These are phyloP conservation scores for Sinocyclocheilus rhinocerous DNA, from an alignment of 2,113 vertebrate genomes.

Conservation along the genomic window DNA sequence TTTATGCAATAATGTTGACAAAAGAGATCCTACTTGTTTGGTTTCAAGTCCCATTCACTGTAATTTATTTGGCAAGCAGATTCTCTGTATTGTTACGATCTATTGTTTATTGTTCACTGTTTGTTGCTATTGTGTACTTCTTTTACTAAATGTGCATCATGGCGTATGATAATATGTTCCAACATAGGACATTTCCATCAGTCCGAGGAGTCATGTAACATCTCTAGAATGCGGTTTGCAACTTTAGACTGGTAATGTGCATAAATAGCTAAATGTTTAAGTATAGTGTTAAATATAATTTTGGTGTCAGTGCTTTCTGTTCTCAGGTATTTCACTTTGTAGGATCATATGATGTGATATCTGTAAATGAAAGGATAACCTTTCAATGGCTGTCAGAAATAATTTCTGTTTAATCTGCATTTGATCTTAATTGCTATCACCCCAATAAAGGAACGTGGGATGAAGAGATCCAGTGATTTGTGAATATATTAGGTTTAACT, in stretches of 20 bases:
- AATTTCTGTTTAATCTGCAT: constrained; percentile 65
- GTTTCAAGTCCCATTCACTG: neutral
- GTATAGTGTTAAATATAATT: neutral
- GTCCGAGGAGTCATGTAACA: neutral
- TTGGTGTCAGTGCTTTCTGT: neutral
- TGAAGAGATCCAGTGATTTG: constrained; percentile 59
- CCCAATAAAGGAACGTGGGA: constrained; percentile 56
- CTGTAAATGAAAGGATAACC: constrained; percentile 45
- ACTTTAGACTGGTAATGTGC: neutral
- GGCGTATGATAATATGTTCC: neutral
- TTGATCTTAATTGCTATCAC: constrained; percentile 59
- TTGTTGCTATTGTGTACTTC: neutral
- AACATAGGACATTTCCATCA: neutral
- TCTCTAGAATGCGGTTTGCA: neutral
- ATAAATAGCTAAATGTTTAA: neutral
- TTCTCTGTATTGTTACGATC: neutral
- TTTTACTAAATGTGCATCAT: neutral
- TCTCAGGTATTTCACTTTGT: neutral
- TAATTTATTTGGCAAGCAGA: neutral
- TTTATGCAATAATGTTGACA: neutral
- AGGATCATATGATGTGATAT: neutral
- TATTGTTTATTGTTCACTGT: neutral
- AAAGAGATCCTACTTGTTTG: neutral
- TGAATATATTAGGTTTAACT: constrained; percentile 28
- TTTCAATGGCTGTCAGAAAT: constrained; percentile 65